phyloP scores from a whole-genome alignment of 2,113 vertebrate genomes.

The Alces alces region DNA sequence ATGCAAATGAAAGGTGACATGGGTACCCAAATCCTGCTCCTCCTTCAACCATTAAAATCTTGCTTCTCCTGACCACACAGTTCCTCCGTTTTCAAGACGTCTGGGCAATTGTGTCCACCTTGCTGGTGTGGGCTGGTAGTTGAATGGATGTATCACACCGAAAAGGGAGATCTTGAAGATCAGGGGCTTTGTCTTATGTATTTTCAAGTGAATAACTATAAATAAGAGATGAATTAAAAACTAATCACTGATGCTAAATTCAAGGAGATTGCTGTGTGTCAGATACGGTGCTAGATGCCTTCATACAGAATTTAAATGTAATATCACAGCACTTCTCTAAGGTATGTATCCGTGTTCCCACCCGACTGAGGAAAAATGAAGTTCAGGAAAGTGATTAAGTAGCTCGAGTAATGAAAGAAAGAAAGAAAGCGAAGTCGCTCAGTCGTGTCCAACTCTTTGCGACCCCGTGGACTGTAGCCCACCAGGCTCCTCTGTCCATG shows the following conservation, averaged over 20 bases:
- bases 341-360: not conserved
- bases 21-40: not conserved
- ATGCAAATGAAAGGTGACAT: accelerated
- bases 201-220: not conserved
- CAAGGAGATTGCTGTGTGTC: not conserved
- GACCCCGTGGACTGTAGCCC: too few species aligned
- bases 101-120: not conserved
- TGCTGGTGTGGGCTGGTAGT: not conserved
- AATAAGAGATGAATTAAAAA: not conserved
- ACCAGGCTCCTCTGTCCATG: too few species aligned
- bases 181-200: not conserved
- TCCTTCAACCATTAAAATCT: not conserved
- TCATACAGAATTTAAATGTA: not conserved
- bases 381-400: not conserved
- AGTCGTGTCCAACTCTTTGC: too few species aligned
- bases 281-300: not conserved
- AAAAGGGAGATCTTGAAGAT: not conserved
- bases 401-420: not conserved
- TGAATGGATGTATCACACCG: not conserved
- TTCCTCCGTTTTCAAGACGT: not conserved
- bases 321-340: not conserved
- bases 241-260: not conserved
- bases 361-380: not conserved
- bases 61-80: not conserved
- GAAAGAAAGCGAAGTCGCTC: too few species aligned